A percentile compares a stretch with the other conserved stretches of the same genome.
Evolutionary conservation across 2,888 invertebrate species (phyloP).

Genomic region (Emmelina monodactyla): DNA sequence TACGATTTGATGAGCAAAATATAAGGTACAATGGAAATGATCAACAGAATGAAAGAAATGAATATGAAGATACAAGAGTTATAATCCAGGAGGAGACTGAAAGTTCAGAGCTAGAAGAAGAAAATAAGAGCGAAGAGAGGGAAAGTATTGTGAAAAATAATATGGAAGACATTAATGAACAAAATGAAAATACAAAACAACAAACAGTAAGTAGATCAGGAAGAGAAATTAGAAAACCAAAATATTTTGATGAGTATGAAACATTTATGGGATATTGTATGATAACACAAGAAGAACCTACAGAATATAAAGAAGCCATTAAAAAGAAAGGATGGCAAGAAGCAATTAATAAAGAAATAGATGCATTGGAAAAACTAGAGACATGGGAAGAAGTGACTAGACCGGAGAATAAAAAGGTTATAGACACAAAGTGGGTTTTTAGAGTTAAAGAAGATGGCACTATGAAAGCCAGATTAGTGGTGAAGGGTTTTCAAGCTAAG

Average conservation of each 20-base stretch:
- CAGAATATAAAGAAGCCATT: slow-evolving; percentile 6
- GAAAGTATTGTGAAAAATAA: too few species aligned
- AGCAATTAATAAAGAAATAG: slow-evolving; percentile 10
- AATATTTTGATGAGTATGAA: slow-evolving; percentile 1
- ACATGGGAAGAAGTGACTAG: slow-evolving; percentile 8
- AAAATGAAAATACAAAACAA: too few species aligned
- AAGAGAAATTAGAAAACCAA: slow-evolving; percentile 3
- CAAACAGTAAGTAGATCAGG: too few species aligned
- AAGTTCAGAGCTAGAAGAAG: too few species aligned
- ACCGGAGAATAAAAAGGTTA: slow-evolving; percentile 5
- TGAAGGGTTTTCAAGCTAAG: slow-evolving; percentile 3
- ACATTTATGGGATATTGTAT: neutral
- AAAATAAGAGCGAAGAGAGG: too few species aligned
- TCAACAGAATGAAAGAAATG: too few species aligned
- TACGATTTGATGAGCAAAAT: too few species aligned
- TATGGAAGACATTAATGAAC: too few species aligned
- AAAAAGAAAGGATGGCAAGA: slow-evolving; percentile 6
- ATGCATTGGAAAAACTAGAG: slow-evolving; percentile 5
- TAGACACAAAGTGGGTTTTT: slow-evolving; percentile 8
- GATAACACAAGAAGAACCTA: slow-evolving; percentile 1
- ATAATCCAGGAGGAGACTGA: too few species aligned
- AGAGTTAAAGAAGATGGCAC: slow-evolving; percentile 7
- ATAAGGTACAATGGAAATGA: too few species aligned
- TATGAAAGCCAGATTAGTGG: slow-evolving; percentile 8
- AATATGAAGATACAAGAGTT: too few species aligned